Evolutionary conservation across 2,113 vertebrate genomes (phyloP), one percentile per base, ranked within the genome.

Genomic region (Oryzias celebensis): DNA sequence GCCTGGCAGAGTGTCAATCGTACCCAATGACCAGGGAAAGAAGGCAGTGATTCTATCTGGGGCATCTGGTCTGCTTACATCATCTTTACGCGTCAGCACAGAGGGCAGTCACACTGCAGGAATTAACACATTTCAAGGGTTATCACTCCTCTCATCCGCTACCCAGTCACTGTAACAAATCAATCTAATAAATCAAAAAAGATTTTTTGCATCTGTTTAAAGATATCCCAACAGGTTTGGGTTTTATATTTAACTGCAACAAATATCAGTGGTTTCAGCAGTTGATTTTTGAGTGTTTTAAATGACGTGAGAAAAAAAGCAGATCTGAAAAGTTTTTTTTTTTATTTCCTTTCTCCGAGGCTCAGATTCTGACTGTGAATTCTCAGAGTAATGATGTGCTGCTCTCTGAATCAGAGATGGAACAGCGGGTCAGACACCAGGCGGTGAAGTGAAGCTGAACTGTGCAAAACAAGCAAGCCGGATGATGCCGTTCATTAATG

Each of bases 401-500:
- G 55, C 68, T 69, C 63, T 80, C 26, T 66, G 73, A 66, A 65
- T 81, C 76, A 77, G 53, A 75, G 47, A 68, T 50, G 65, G 62
- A 72, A 68, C 79, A 72, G 77, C 72, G 58, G 69, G 75, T 65
- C 77, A 81, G 57, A 76, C 74, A 67, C 47, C 69, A 78, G 57
- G 58, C 75, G 57, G 75, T 23, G 63, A 71, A 61, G 71, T 60
- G 65, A 73, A 74, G 68, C 71, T 66, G 46, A 79, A 78, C 52
- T 49, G 68, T 71, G 69, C 75, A 73, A 77, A 82, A 74, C 71
- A 75, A 78, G 72, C 65, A 74, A 50, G 77, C 72, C 24, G 48
- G 70, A 73, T 83, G 80, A 77, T 74, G 78, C 65, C 71, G 55
- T 77, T 85, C 74, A 80, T 85, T 82, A 80, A 68, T 54, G 70